Evolutionary conservation across 2,888 invertebrate genomes (phyloP).

Genomic region (Phalera bucephala): DNA sequence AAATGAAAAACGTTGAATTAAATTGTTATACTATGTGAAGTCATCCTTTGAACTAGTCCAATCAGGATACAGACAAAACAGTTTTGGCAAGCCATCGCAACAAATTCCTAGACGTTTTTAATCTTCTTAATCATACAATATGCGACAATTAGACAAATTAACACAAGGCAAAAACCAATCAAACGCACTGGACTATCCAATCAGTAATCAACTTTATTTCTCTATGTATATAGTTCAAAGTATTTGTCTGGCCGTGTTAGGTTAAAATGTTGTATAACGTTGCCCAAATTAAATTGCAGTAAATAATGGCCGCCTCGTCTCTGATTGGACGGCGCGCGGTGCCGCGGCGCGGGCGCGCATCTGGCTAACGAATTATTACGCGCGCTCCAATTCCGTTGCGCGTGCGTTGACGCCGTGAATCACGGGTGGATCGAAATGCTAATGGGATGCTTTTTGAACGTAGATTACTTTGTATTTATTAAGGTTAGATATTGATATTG

Average conservation of each 20-base stretch:
- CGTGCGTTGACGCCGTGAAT: conserved; percentile 41
- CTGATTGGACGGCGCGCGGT: conserved; percentile 39
- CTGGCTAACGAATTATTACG: conserved; percentile 68
- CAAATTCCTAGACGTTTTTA: conserved; percentile 23
- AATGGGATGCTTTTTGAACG: conserved; percentile 21
- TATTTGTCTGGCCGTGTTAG: not conserved
- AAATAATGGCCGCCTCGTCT: conserved; percentile 35
- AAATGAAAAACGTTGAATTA: no score
- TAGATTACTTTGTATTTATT: conserved; percentile 12
- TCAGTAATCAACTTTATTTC: not conserved
- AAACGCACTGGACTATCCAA: not conserved
- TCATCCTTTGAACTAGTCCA: no score
- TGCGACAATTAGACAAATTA: conserved; percentile 50
- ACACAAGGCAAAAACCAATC: conserved; percentile 10
- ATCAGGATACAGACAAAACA: no score
- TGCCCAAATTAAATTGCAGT: conserved; percentile 34
- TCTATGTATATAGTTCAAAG: not conserved
- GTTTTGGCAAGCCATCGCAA: not conserved
- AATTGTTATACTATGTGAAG: no score
- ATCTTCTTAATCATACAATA: conserved; percentile 34
- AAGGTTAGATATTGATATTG: no score
- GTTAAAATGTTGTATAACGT: not conserved
- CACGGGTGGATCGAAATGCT: conserved; percentile 25
- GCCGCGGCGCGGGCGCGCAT: conserved; percentile 59
- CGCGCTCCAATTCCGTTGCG: conserved; percentile 44